phyloP scores from a whole-genome alignment of 2,113 vertebrate genomes.

The Tachysurus fulvidraco region DNA sequence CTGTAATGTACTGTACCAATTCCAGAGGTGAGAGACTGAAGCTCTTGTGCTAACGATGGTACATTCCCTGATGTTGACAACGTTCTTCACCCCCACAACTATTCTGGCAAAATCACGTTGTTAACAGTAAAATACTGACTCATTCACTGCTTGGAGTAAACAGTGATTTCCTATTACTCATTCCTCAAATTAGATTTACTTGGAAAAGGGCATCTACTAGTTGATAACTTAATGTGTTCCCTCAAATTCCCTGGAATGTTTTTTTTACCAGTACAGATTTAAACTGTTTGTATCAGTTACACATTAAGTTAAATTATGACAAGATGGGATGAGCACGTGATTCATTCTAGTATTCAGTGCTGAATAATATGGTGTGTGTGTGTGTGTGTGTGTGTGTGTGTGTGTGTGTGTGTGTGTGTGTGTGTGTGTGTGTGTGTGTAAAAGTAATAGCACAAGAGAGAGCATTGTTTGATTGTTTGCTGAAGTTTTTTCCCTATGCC shows the following conservation, averaged over 20 bases:
- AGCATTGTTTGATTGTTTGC: not conserved
- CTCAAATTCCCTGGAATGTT: constrained; percentile 16
- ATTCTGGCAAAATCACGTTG: not conserved
- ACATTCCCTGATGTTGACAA: constrained; percentile 26
- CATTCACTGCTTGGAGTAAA: constrained; percentile 26
- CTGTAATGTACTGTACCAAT: constrained; percentile 18
- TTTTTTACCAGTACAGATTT: not conserved
- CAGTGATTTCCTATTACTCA: constrained; percentile 35
- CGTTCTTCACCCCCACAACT: not conserved
- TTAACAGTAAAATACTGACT: constrained; percentile 28
- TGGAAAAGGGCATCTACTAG: constrained; percentile 1
- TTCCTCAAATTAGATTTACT: constrained; percentile 23
- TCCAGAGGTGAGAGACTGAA: not conserved
- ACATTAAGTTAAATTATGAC: not conserved
- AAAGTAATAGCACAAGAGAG: not conserved
- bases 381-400: not conserved
- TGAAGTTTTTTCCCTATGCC: not conserved
- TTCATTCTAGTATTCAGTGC: not conserved
- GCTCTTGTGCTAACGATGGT: constrained; percentile 4
- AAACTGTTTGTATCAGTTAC: constrained; percentile 10
- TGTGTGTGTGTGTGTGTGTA: not conserved
- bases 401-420: not conserved
- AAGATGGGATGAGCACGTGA: not conserved
- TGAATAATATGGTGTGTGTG: not conserved
- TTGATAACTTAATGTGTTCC: not conserved